Conservation (phyloP, 1,140 invertebrate genomes). For the Acromyrmex echinatior region DNA sequence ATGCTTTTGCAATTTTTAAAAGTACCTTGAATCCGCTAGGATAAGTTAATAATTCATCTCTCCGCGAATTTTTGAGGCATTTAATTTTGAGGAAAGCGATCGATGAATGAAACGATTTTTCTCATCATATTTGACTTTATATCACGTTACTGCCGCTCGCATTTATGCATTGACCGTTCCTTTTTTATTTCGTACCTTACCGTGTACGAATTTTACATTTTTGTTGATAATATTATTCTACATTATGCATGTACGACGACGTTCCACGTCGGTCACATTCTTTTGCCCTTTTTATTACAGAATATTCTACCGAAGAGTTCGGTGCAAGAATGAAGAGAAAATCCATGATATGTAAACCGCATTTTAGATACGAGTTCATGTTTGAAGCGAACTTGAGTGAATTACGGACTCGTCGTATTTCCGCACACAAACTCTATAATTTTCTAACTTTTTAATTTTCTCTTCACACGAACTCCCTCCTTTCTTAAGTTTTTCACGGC, state of each 20-base stretch:
- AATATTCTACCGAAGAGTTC: not conserved
- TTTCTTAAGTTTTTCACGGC: slow-evolving; percentile 12
- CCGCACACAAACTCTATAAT: not conserved
- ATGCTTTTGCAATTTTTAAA: not conserved
- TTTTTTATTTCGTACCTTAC: slow-evolving; percentile 31
- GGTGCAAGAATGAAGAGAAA: not conserved
- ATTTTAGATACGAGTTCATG: not conserved
- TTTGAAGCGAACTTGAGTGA: not conserved
- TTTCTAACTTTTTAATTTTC: slow-evolving; percentile 13
- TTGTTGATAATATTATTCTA: slow-evolving; percentile 13
- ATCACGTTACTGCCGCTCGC: slow-evolving; percentile 41
- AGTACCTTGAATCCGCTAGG: not conserved
- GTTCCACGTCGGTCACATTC: not conserved
- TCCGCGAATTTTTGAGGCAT: slow-evolving; percentile 12
- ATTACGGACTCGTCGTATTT: not conserved
- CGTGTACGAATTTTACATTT: slow-evolving; percentile 14
- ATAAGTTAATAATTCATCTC: slow-evolving; percentile 19
- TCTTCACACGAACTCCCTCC: not conserved
- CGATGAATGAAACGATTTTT: not conserved
- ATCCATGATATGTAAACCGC: not conserved
- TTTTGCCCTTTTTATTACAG: slow-evolving; percentile 6
- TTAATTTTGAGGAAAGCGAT: not conserved
- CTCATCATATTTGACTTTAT: not conserved
- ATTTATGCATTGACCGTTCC: slow-evolving; percentile 29
- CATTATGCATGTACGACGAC: not conserved